Evolutionary conservation across 1,140 invertebrate species (phyloP).

Genomic region (Drosophila sp.): DNA sequence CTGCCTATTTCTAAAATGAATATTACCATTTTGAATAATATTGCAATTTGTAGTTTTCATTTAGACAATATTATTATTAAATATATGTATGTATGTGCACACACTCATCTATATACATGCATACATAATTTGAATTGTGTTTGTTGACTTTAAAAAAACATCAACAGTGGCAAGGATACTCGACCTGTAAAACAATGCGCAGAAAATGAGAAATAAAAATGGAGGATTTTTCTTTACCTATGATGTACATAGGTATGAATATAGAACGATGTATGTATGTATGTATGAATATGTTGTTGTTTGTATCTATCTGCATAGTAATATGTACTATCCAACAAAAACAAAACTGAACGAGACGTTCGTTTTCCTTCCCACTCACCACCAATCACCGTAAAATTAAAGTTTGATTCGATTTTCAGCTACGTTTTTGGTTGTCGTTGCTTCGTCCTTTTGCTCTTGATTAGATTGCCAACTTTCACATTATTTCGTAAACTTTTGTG

Average conservation of each 20-base stretch:
- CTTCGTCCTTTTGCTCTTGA: conserved; percentile 20
- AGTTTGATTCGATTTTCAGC: conserved; percentile 42
- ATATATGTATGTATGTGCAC: background rate
- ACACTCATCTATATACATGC: background rate
- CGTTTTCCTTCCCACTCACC: conserved; percentile 3
- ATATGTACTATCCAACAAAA: conserved; percentile 34
- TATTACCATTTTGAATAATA: too few species aligned
- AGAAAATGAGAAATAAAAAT: background rate
- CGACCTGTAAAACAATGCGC: conserved; percentile 5
- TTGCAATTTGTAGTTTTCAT: too few species aligned
- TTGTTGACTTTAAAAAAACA: conserved; percentile 41
- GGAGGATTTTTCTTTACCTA: background rate
- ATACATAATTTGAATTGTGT: conserved; percentile 40
- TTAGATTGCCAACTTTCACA: conserved; percentile 48
- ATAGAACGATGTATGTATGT: conserved; percentile 17
- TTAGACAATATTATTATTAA: background rate
- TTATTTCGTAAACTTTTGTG: conserved; percentile 33
- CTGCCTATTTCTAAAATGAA: too few species aligned
- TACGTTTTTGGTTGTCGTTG: conserved; percentile 40
- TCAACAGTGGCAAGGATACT: conserved; percentile 6
- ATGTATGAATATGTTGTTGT: conserved; percentile 1
- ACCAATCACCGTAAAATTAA: conserved; percentile 50
- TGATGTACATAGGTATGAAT: conserved; percentile 23
- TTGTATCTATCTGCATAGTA: background rate
- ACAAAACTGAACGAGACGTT: conserved; percentile 30